These are phyloP conservation scores for Chrysolophus pictus DNA, from an alignment of 2,797 vertebrate genomes.

Conservation along the genomic window DNA sequence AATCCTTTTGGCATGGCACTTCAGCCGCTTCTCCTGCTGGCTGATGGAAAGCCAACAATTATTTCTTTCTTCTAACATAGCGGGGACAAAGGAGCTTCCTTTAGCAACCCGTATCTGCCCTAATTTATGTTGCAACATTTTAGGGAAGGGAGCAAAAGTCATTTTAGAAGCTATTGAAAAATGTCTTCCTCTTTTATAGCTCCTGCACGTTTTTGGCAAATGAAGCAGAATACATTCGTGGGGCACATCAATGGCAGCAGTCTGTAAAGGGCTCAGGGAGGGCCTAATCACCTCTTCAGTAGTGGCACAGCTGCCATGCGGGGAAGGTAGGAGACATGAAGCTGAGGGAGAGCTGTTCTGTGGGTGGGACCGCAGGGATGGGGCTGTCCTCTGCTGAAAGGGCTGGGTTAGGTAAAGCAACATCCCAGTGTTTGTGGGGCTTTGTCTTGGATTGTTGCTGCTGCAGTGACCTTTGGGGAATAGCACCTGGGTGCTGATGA, in stretches of 20 bases:
- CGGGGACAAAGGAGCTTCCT: conserved; percentile 47
- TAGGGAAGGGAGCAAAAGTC: conserved; percentile 60
- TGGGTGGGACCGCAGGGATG: not conserved
- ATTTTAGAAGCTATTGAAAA: conserved; percentile 57
- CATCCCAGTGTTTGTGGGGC: not conserved
- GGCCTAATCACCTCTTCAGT: not conserved
- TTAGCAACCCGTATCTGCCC: conserved; percentile 34
- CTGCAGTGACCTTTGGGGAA: too few species aligned
- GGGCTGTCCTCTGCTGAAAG: not conserved
- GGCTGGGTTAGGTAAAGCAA: not conserved
- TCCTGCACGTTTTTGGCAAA: conserved; percentile 43
- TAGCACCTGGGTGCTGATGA: not conserved
- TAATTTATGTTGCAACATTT: conserved; percentile 55
- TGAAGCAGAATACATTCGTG: conserved; percentile 6
- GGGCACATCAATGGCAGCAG: conserved; percentile 33
- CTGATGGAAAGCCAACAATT: conserved; percentile 64
- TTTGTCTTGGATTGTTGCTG: rapidly evolving
- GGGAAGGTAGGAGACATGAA: not conserved
- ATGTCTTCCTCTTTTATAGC: not conserved
- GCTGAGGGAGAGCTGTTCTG: not conserved
- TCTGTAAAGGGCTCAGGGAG: not conserved
- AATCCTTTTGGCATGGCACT: conserved; percentile 62
- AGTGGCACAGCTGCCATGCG: not conserved
- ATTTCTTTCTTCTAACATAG: conserved; percentile 57
- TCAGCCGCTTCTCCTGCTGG: conserved; percentile 43